Base-by-base conservation (phyloP, 2,888 invertebrate genomes). In the Coleophora flavipennella region DNA sequence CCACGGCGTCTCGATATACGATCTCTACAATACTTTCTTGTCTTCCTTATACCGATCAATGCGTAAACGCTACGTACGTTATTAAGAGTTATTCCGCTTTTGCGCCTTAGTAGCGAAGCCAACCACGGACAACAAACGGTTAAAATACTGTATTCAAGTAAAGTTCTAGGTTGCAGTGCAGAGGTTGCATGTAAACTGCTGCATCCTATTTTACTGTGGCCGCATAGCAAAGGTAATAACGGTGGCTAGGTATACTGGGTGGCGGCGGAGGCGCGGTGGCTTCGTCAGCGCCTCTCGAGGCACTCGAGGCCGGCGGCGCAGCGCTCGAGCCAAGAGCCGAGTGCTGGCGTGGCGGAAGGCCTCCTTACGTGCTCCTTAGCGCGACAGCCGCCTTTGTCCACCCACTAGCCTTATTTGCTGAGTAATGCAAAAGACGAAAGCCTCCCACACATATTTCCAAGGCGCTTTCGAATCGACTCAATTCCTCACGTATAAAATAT, bases 331-430 rank as follows among this genome's bases (percentile, higher is more conserved):
- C 28, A 27, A 8, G 28, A 27, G 64, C 60, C 59, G 58, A 63
- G 78, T 75, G 81, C 81, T 80, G 78, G 72, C 80, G 72, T 68
- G 75, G 78, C 83, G 81, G 81, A 81, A 80, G 78, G 76, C 65
- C 57, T 62, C 74, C 80, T 80, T 78, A 78, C 73, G 78, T 71
- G 75, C 79, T 76, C 63, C 68, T 72, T 71, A 69, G 64, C 68
- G 59, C 76, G 76, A 73, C 76, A 68, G 69, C 73, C 72, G 79
- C 80, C 80, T 81, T 83, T 83, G 83, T 83, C 79, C 77, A 71
- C 67, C 78, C 80, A 80, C 83, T 80, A 81, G 77, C 75, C 80
- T 83, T 80, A 81, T 81, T 83, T 81, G 81, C 81, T 83, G 83
- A 83, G 80, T 83, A 81, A 81, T 78, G 79, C 69, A 78, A 79